These are phyloP conservation scores for Chrysopilus asiliformis DNA, from an alignment of 2,888 invertebrate species.

Conservation along the genomic window DNA sequence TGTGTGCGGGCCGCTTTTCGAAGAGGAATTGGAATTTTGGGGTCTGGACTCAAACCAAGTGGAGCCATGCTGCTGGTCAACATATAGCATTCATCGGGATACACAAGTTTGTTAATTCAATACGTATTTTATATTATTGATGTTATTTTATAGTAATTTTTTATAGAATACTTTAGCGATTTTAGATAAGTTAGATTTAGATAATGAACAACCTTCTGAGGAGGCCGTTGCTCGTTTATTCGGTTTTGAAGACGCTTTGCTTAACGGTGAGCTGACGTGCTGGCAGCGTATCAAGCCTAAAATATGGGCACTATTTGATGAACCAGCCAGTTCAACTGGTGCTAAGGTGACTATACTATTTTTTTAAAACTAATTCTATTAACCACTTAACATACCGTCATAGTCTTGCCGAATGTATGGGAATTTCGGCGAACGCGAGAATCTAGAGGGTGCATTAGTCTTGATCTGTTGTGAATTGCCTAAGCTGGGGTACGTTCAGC, in stretches of 20 bases:
- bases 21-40: constrained; percentile 95
- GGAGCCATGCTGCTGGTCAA: constrained; percentile 98
- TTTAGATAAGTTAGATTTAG: constrained; percentile 87
- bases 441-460: too few species aligned
- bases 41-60: constrained; percentile 95
- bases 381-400: too few species aligned
- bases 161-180: constrained; percentile 86
- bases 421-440: too few species aligned
- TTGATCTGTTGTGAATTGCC: neutral
- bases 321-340: constrained; percentile 82
- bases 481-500: too few species aligned
- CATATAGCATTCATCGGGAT: constrained; percentile 76
- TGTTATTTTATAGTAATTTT: constrained; percentile 1
- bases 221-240: constrained; percentile 88
- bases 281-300: constrained; percentile 89
- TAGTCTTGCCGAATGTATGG: too few species aligned
- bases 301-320: constrained; percentile 92
- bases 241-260: constrained; percentile 76
- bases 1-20: constrained; percentile 93
- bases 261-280: constrained; percentile 59
- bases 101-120: constrained; percentile 46
- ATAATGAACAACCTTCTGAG: constrained; percentile 82
- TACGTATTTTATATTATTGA: constrained; percentile 5
- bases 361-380: constrained; percentile 2
- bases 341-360: constrained; percentile 59